Conservation (phyloP, 2,113 vertebrate species). For the Grammomys dolichurus region DNA sequence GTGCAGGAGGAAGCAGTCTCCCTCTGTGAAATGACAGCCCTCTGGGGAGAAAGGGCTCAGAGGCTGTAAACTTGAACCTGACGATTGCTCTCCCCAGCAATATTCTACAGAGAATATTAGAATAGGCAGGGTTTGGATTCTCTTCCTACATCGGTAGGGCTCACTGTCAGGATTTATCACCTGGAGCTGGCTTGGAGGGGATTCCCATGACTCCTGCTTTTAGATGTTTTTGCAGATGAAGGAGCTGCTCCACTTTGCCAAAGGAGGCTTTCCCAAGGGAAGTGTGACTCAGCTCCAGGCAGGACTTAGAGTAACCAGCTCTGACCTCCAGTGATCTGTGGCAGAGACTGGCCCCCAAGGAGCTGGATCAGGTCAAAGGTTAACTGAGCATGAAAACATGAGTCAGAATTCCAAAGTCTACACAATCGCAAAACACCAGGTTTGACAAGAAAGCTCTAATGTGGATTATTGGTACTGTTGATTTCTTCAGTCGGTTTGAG, state of each 20-base stretch:
- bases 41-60: slow-evolving; percentile 48
- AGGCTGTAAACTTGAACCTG: slow-evolving; percentile 20
- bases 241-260: neutral
- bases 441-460: slow-evolving; percentile 46
- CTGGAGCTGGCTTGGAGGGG: slow-evolving; percentile 14
- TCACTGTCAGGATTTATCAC: slow-evolving; percentile 19
- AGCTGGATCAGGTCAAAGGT: neutral
- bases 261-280: slow-evolving; percentile 35
- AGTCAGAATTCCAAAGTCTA: neutral
- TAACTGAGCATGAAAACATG: slow-evolving; percentile 51
- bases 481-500: slow-evolving; percentile 1
- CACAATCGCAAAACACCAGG: neutral
- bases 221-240: slow-evolving; percentile 42
- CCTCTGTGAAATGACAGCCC: neutral
- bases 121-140: neutral
- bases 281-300: slow-evolving; percentile 9
- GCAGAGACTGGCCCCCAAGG: neutral
- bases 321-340: slow-evolving; percentile 6
- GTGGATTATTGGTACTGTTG: neutral
- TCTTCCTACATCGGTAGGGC: neutral
- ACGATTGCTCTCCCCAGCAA: neutral
- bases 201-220: slow-evolving; percentile 39
- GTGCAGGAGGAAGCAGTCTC: neutral
- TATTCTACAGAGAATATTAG: slow-evolving; percentile 25
- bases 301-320: neutral